phyloP scores from a whole-genome alignment of 2,797 vertebrate species.

The Falco concolor region DNA sequence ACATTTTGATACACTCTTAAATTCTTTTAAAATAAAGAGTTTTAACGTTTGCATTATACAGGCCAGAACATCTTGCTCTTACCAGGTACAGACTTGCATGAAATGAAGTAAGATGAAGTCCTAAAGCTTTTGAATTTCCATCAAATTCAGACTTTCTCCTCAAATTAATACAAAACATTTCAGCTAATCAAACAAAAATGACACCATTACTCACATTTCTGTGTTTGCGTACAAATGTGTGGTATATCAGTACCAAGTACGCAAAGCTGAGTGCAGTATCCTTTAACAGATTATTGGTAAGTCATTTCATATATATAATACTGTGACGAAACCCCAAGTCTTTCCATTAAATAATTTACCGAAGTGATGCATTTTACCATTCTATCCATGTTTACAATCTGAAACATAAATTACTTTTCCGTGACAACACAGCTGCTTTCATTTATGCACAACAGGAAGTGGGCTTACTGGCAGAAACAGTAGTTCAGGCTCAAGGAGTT shows the following conservation, averaged over 20 bases:
- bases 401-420: background rate
- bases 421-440: background rate
- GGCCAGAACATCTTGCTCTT: background rate
- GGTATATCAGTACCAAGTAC: background rate
- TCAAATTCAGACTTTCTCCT: background rate
- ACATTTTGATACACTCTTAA: background rate
- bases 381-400: background rate
- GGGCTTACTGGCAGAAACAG: background rate
- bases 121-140: background rate
- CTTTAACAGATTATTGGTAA: background rate
- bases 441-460: background rate
- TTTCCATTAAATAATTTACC: background rate
- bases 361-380: background rate
- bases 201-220: background rate
- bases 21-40: background rate
- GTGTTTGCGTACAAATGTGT: background rate
- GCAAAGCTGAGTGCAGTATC: background rate
- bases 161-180: background rate
- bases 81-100: background rate
- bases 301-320: background rate
- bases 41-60: background rate
- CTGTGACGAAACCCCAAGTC: background rate
- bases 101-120: background rate
- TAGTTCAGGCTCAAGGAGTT: background rate
- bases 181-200: background rate